Conservation (phyloP, 2,797 vertebrate species). For the Gouania willdenowi region DNA sequence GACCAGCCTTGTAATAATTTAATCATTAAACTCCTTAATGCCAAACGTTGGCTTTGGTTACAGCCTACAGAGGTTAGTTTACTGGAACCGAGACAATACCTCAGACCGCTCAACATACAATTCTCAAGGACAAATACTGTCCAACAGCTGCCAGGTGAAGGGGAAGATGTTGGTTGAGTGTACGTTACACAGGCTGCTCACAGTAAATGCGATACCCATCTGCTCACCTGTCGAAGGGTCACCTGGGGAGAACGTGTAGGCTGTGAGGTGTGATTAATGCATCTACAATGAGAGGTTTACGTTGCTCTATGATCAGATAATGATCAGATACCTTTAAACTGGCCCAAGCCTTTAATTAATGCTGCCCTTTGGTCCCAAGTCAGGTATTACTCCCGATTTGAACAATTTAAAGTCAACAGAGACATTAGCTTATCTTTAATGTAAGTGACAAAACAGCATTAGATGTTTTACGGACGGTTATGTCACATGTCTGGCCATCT, state of each 20-base stretch:
- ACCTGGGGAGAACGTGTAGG: slow-evolving; percentile 28
- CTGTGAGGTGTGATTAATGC: slow-evolving; percentile 87
- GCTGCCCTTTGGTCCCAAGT: slow-evolving; percentile 76
- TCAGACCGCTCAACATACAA: slow-evolving; percentile 73
- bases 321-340: slow-evolving; percentile 83
- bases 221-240: slow-evolving; percentile 39
- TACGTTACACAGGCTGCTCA: slow-evolving; percentile 26
- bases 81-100: slow-evolving; percentile 77
- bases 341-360: slow-evolving; percentile 87
- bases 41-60: slow-evolving; percentile 83
- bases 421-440: too few species aligned
- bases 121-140: slow-evolving; percentile 61
- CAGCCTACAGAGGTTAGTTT: slow-evolving; percentile 79
- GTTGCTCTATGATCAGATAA: slow-evolving; percentile 82
- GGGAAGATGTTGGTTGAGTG: slow-evolving; percentile 5
- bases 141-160: slow-evolving; percentile 59
- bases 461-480: too few species aligned
- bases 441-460: too few species aligned
- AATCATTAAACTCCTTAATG: slow-evolving; percentile 88
- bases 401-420: too few species aligned
- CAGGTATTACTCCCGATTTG: slow-evolving; percentile 47
- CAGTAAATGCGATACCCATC: slow-evolving; percentile 43
- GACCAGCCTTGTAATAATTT: slow-evolving; percentile 80
- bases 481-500: too few species aligned
- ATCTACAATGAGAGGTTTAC: slow-evolving; percentile 77